Base-by-base conservation (phyloP, 2,888 invertebrate genomes). In the Phengaris alcon region DNA sequence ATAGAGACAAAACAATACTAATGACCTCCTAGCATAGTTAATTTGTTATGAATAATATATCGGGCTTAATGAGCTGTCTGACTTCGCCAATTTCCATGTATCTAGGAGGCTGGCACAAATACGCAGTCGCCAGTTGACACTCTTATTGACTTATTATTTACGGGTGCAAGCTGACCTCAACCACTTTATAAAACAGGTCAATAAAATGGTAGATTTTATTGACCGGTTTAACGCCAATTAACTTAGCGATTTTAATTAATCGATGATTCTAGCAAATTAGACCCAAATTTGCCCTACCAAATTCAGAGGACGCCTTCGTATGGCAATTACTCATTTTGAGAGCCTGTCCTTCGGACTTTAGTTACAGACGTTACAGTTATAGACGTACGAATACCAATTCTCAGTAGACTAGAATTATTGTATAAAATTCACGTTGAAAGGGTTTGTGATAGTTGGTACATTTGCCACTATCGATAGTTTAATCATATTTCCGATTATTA, bases 21-120 rank as follows among this genome's bases (percentile, higher is more conserved):
- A 48, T 64, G 64, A 64, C 48, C 15, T 48, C 46, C n/a, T 69
- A 15, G 15, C 69, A 72, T 54, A 54, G 72, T 54, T 51, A 54
- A 72, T 52, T 13, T 72, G 13, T 72, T 72, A 54, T 70, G 10
- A 10, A 52, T 54, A 52, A 51, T 48, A 70, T 22, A 70, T 51
- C 15, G 48, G 8, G 10, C 15, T 15, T 70, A 68, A 44, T 48
- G 48, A 69, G 69, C 51, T 51, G 51, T 51, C 52, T 70, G 70
- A 12, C 22, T 22, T 22, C 15, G 68, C 55, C 68, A 68, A 79
- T 82, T 84, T 82, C 79, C 74, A 82, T 81, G 83, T 82, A 82
- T 81, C 80, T 81, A 80, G 82, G 75, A 55, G 79, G 68, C 78
- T 77, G 78, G 73, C 77, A 77, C 77, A 75, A 78, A 68, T 81